These are phyloP conservation scores for Drosophila asahinai DNA, from an alignment of 1,140 invertebrate species.

Conservation along the genomic window DNA sequence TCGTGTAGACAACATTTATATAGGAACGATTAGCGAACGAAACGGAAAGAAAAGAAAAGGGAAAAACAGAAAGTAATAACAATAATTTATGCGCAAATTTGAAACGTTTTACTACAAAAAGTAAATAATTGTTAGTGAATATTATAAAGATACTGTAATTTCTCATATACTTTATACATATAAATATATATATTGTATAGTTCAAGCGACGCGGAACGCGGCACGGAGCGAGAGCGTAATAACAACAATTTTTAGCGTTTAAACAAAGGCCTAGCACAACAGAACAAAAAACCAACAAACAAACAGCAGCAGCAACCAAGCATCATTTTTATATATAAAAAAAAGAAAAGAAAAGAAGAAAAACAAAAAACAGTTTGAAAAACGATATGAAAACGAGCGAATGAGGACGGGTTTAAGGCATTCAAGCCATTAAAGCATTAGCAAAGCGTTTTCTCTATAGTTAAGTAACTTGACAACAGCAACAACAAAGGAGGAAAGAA, in stretches of 20 bases:
- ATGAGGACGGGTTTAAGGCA: slow-evolving; percentile 9
- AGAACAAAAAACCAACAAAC: slow-evolving; percentile 24
- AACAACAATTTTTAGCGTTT: slow-evolving; percentile 61
- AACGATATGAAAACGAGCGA: slow-evolving; percentile 5
- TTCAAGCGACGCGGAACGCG: slow-evolving; percentile 54
- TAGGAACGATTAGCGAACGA: slow-evolving; percentile 14
- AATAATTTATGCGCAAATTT: slow-evolving; percentile 83
- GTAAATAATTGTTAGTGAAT: slow-evolving; percentile 84
- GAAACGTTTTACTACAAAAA: slow-evolving; percentile 77
- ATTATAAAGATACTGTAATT: slow-evolving; percentile 67
- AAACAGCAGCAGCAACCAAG: slow-evolving; percentile 33
- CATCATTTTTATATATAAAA: slow-evolving; percentile 58
- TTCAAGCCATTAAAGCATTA: slow-evolving; percentile 44
- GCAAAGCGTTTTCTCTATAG: slow-evolving; percentile 69
- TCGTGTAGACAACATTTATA: slow-evolving; percentile 15
- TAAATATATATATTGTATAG: slow-evolving; percentile 73
- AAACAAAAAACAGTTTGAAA: slow-evolving; percentile 13
- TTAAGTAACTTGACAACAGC: slow-evolving; percentile 42
- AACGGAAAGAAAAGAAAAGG: background rate
- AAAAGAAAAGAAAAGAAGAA: slow-evolving; percentile 3
- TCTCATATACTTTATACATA: slow-evolving; percentile 29
- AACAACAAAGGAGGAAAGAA: slow-evolving; percentile 14
- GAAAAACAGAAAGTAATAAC: slow-evolving; percentile 59
- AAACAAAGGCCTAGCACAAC: slow-evolving; percentile 72
- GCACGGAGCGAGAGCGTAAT: slow-evolving; percentile 50